Conservation (phyloP, 1,140 invertebrate species). For the Drosophila tsacasi region DNA sequence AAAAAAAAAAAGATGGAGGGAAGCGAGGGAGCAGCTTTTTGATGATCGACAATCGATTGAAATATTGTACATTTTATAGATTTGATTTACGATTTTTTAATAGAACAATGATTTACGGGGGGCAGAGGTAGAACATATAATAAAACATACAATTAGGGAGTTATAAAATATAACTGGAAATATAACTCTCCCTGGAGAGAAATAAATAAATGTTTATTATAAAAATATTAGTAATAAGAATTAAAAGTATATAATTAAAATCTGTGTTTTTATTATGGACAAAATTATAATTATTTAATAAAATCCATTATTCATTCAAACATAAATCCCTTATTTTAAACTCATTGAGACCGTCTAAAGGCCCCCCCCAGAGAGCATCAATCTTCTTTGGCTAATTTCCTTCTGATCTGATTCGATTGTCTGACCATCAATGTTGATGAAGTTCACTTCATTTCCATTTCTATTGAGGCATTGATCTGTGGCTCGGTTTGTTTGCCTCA, state of each 20-base stretch:
- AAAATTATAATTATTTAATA: no score
- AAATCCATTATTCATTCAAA: neutral
- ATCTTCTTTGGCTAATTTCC: constrained; percentile 24
- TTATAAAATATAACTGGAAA: neutral
- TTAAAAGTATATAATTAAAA: no score
- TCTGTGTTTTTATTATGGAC: no score
- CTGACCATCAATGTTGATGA: constrained; percentile 20
- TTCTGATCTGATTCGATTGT: constrained; percentile 21
- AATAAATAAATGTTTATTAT: no score
- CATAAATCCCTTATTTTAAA: neutral
- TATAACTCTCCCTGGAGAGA: accelerated
- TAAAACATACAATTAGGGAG: no score
- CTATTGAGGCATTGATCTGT: constrained; percentile 51
- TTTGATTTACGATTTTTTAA: constrained; percentile 47
- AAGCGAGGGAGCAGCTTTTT: constrained; percentile 11
- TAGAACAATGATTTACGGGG: constrained; percentile 34
- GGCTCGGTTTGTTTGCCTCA: constrained; percentile 28
- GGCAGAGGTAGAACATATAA: neutral
- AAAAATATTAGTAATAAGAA: no score
- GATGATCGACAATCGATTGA: constrained; percentile 25
- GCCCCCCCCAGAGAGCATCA: constrained; percentile 3
- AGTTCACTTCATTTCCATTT: constrained; percentile 65
- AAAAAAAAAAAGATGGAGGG: neutral
- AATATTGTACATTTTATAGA: constrained; percentile 34
- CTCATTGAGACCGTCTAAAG: constrained; percentile 8